Base-by-base conservation (phyloP, 53 echinoderm and acorn worm genomes). In the Glandiceps talaboti region DNA sequence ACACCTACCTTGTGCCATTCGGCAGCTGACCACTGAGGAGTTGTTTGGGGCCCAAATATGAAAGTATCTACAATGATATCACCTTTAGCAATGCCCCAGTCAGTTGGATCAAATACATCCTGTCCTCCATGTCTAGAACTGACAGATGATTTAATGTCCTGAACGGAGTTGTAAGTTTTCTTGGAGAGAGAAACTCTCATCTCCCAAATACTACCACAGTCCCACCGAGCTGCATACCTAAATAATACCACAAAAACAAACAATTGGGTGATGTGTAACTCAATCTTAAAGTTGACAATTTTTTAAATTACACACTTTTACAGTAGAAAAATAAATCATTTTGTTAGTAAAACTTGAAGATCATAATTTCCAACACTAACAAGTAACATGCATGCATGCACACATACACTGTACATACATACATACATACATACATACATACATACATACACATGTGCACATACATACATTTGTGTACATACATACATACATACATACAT, bases 171-270 rank as follows among this genome's bases (percentile, higher is more conserved):
- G 6, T 6, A 45, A 6, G 6, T 45, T 20, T 45, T 45, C 28
- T 77, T 88, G 30, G 86, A 76, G 26, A 95, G 83, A 32, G 77
- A 33, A 29, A 90, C 90, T 12, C 81, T 74, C 27, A 92, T 76
- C 31, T 85, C 78, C 31, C 90, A 92, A 27, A 64, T 72, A 33
- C 87, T 90, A 6, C 90, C 92, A 81, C 95, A 95, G 82, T 95
- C 95, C 82, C 84, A 90, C 30, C 95, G 77, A 30, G 90, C 85
- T 28, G 95, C 92, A 83, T 90, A 92, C 95, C 95, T 95, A 33
- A 6, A 82, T 28, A 77, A 76, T 45, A 45, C 64, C 64, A 45
- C 6, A n/a, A n/a, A n/a, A n/a, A n/a, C n/a, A n/a, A n/a, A n/a
- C n/a, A n/a, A n/a, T n/a, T n/a, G n/a, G n/a, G n/a, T n/a, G n/a